These are phyloP conservation scores for Thymallus thymallus DNA, from an alignment of 2,113 vertebrate species.

Conservation along the genomic window DNA sequence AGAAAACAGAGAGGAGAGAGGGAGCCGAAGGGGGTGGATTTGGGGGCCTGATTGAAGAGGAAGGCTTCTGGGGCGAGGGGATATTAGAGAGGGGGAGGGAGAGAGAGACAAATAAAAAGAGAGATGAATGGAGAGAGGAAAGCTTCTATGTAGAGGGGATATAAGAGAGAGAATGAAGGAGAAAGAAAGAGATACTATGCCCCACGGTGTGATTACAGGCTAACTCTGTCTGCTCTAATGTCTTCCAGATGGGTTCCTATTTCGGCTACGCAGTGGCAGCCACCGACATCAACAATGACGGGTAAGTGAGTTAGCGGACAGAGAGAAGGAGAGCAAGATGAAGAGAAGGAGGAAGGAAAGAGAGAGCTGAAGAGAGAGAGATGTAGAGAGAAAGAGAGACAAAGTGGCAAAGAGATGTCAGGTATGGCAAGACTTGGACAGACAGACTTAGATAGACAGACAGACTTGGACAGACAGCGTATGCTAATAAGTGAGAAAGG, in stretches of 20 bases:
- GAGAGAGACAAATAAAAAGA: no score
- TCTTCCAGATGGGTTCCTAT: constrained; percentile 88
- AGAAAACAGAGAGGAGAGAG: constrained; percentile 37
- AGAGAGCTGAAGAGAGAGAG: not conserved
- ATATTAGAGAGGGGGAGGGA: constrained; percentile 27
- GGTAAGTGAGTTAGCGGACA: constrained; percentile 72
- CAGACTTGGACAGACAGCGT: not conserved
- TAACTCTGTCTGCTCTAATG: constrained; percentile 56
- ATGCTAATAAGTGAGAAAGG: constrained; percentile 2
- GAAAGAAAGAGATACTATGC: constrained; percentile 23
- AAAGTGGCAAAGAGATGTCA: not conserved
- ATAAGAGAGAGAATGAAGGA: constrained; percentile 27
- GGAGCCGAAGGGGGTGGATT: constrained; percentile 14
- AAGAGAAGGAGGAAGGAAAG: constrained; percentile 1
- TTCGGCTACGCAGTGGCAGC: constrained; percentile 86
- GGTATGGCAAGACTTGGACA: not conserved
- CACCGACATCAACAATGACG: constrained; percentile 84
- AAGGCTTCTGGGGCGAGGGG: constrained; percentile 33
- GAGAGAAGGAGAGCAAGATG: not conserved
- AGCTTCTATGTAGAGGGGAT: constrained; percentile 25
- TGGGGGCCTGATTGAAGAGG: constrained; percentile 36
- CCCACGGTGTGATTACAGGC: constrained; percentile 52
- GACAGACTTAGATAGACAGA: constrained; percentile 3
- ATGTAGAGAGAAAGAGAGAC: not conserved
- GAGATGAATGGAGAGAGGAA: not conserved